phyloP scores from a whole-genome alignment of 1,140 invertebrate species.

The Maniola jurtina region DNA sequence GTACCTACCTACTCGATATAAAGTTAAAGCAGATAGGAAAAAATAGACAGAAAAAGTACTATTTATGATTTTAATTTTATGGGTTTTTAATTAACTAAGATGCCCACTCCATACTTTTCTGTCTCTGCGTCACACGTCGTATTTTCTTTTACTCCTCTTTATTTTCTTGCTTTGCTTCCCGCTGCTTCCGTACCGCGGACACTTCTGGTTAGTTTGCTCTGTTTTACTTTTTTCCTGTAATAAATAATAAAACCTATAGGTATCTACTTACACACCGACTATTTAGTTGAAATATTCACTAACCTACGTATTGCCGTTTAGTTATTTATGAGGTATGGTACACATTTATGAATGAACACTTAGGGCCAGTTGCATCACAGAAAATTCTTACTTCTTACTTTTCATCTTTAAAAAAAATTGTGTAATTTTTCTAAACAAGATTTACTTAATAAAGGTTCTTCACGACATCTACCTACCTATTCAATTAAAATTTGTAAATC shows the following conservation, averaged over 20 bases:
- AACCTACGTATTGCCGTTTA: neutral
- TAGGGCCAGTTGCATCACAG: too few species aligned
- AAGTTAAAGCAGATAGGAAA: neutral
- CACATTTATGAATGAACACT: neutral
- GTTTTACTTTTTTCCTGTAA: constrained; percentile 55
- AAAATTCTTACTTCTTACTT: too few species aligned
- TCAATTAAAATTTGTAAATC: too few species aligned
- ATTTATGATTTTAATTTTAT: neutral
- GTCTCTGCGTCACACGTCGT: constrained; percentile 47
- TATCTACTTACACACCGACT: neutral
- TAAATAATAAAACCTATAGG: constrained; percentile 66
- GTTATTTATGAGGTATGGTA: neutral
- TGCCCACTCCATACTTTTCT: constrained; percentile 39
- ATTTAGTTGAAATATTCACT: neutral
- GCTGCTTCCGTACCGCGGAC: constrained; percentile 68
- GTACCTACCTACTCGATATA: too few species aligned
- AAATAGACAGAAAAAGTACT: neutral
- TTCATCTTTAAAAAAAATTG: too few species aligned
- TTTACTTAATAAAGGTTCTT: too few species aligned
- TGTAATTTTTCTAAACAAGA: too few species aligned
- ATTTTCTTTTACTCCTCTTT: constrained; percentile 66
- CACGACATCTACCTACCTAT: too few species aligned
- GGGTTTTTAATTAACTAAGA: constrained; percentile 9
- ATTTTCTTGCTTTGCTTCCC: constrained; percentile 68
- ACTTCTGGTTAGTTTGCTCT: constrained; percentile 75